A percentile compares a stretch with the other conserved stretches of the same genome.
These are phyloP conservation scores for Drosophila cyrtoloma DNA, from an alignment of 2,888 invertebrate species.

Conservation along the genomic window DNA sequence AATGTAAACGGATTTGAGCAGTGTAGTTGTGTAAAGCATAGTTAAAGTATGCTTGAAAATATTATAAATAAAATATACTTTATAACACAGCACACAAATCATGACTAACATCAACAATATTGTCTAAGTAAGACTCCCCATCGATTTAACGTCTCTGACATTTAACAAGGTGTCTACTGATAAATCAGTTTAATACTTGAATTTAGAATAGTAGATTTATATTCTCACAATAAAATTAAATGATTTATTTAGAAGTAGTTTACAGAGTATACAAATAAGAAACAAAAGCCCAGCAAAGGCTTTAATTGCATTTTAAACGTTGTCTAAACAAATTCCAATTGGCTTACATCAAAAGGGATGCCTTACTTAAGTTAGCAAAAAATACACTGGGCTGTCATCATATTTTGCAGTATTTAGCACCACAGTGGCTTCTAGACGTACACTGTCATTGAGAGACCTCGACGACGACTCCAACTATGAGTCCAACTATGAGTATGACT, in stretches of 20 bases:
- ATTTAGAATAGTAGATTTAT: neutral
- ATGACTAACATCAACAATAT: neutral
- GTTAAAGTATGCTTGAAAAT: neutral
- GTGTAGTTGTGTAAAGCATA: neutral
- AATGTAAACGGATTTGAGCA: neutral
- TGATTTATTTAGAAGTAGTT: neutral
- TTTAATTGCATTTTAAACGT: neutral
- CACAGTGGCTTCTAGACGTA: slow-evolving; percentile 53
- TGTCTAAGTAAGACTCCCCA: no score
- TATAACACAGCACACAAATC: no score
- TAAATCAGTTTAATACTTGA: neutral
- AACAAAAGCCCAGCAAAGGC: neutral
- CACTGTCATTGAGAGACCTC: slow-evolving; percentile 45
- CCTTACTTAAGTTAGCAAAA: neutral
- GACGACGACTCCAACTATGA: neutral
- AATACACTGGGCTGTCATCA: neutral
- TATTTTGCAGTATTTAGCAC: slow-evolving; percentile 9
- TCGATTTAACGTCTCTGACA: neutral
- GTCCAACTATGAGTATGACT: neutral
- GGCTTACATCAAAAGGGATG: neutral
- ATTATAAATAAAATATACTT: neutral
- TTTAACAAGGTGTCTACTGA: neutral
- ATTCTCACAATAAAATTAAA: neutral
- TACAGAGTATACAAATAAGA: neutral
- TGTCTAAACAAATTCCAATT: neutral